Evolutionary conservation across 2,113 vertebrate species (phyloP).

Genomic region (Paradisaea rubra): DNA sequence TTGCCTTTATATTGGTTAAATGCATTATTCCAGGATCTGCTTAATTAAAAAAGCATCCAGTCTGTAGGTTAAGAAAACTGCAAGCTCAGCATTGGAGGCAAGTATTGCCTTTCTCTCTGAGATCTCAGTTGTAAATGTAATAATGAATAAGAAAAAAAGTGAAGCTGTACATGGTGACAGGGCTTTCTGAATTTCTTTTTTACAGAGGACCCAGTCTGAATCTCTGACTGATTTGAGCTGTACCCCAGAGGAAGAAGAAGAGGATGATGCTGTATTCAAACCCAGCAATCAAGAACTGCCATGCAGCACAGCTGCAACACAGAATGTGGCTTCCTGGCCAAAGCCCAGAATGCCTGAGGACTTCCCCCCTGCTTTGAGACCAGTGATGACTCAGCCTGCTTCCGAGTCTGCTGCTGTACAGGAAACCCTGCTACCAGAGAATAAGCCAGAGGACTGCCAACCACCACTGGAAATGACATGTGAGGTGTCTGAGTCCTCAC

Average conservation of each 20-base stretch:
- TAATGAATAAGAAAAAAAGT: not conserved
- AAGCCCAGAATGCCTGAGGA: slow-evolving; percentile 23
- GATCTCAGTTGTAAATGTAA: not conserved
- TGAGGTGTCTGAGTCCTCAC: not conserved
- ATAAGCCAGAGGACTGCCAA: not conserved
- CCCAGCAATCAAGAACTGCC: not conserved
- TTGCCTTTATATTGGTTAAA: not conserved
- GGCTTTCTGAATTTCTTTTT: not conserved
- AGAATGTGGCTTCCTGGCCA: not conserved
- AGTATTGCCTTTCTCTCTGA: not conserved
- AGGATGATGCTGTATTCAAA: slow-evolving; percentile 32
- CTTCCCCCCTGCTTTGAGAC: not conserved
- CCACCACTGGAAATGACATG: not conserved
- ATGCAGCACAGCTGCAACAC: not conserved
- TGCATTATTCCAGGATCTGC: not conserved
- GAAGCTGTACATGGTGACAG: not conserved
- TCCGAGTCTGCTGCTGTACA: slow-evolving; percentile 26
- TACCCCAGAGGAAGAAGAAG: slow-evolving; percentile 64
- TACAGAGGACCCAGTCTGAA: slow-evolving; percentile 68
- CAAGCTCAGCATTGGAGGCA: not conserved
- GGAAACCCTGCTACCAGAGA: slow-evolving; percentile 18
- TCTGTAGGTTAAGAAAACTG: not conserved
- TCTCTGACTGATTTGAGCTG: slow-evolving; percentile 70
- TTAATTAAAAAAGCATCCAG: not conserved
- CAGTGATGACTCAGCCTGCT: not conserved